Base-by-base conservation (phyloP, 2,113 vertebrate genomes). In the Okapia johnstoni region DNA sequence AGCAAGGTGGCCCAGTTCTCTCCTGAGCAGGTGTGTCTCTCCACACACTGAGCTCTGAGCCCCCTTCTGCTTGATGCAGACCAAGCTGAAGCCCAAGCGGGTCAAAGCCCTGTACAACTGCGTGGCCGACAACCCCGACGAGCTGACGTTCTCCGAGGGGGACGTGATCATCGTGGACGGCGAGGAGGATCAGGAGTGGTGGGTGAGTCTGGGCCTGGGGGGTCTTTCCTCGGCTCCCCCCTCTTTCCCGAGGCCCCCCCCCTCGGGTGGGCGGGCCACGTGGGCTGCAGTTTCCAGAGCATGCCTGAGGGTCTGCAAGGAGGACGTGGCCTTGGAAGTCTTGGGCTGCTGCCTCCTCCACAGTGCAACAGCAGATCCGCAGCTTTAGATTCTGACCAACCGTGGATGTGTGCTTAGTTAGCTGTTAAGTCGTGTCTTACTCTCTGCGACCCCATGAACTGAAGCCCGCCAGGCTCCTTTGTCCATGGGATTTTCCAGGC, bases 171-270 rank as follows among this genome's bases (percentile, higher is more conserved):
- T 99, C 54, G 99, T 99, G 52, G 99, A 99, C 13, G 99, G 99
- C 52, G 99, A 99, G 96, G 99, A 99, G 98, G 99, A 99, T 98
- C 99, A 98, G 36, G 99, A 99, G 98, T 99, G 99, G 99, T 99
- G 99, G 99, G 99, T 99, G 93, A 99, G 99, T 99, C 96, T 84
- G 58, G 40, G 30, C 0, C 16, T 0, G 25, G 54, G 28, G 4
- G 3, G 77, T 4, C 8, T 10, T 8, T 23, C n/a, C n/a, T n/a
- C n/a, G n/a, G n/a, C n/a, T n/a, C n/a, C n/a, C 8, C 10, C 55
- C 15, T 3, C 55, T 48, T 73, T n/a, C n/a, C 36, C 3, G 15
- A 21, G 36, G 43, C 28, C 5, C 2, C 15, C 25, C 48, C 12
- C 60, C 46, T 36, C 15, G 0, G 26, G 13, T 5, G 21, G 77